phyloP scores from a whole-genome alignment of 1,140 invertebrate genomes.

The Cyrtorhinus lividipennis region DNA sequence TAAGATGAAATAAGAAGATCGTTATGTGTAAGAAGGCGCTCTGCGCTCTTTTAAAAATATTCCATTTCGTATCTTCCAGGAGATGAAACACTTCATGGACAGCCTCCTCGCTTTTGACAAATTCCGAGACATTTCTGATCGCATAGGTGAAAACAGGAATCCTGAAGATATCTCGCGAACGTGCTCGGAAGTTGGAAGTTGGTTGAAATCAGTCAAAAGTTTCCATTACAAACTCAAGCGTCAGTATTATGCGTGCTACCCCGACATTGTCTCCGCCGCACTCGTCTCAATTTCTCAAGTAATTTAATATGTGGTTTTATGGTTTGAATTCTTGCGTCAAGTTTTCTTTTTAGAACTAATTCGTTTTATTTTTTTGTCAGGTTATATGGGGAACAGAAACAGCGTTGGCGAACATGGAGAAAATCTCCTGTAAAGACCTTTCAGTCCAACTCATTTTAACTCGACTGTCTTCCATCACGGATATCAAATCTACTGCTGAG shows the following conservation, averaged over 20 bases:
- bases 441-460: background rate
- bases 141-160: background rate
- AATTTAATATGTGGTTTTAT: constrained; percentile 15
- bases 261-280: constrained; percentile 48
- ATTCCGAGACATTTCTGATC: background rate
- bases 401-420: background rate
- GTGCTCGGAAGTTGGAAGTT: constrained; percentile 32
- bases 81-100: constrained; percentile 5
- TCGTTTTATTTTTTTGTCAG: constrained; percentile 15
- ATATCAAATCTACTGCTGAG: constrained; percentile 2
- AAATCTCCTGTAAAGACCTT: background rate
- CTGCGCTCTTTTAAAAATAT: no score
- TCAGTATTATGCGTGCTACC: constrained; percentile 42
- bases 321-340: no score
- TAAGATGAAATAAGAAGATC: no score
- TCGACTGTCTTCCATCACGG: background rate
- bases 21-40: no score
- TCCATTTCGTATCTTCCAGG: no score
- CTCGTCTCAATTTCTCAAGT: constrained; percentile 43
- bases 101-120: background rate
- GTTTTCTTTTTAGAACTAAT: background rate
- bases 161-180: constrained; percentile 26
- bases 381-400: constrained; percentile 20
- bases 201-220: constrained; percentile 38
- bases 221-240: constrained; percentile 40